Conservation (phyloP, 2,888 invertebrate species). For the Melieria picta region DNA sequence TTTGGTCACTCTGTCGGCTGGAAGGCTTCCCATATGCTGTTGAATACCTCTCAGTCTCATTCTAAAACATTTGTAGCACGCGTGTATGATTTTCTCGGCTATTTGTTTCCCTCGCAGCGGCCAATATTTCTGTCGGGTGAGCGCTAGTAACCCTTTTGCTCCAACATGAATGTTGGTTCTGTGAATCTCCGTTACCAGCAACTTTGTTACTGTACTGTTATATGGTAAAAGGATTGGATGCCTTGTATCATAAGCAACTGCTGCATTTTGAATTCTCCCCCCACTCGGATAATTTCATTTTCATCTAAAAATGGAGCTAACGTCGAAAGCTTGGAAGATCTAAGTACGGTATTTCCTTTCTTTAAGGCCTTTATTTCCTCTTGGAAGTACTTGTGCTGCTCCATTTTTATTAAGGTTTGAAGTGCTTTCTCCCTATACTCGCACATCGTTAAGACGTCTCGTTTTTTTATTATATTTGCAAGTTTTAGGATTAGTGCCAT, state of each 20-base stretch:
- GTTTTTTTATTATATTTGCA: constrained; percentile 5
- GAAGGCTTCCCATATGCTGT: too few species aligned
- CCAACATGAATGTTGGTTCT: too few species aligned
- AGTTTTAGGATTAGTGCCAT: neutral
- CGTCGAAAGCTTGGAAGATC: neutral
- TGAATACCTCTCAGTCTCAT: too few species aligned
- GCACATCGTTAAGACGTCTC: neutral
- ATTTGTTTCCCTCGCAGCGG: too few species aligned
- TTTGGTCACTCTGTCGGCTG: too few species aligned
- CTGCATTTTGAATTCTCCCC: constrained; percentile 10
- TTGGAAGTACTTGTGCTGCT: constrained; percentile 1
- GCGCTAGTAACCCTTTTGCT: too few species aligned
- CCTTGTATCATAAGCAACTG: constrained; percentile 6
- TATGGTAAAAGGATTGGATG: neutral
- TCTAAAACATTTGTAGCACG: too few species aligned
- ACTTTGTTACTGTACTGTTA: too few species aligned
- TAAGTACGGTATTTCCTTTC: constrained; percentile 1
- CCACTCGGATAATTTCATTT: constrained; percentile 20
- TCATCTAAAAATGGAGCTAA: constrained; percentile 8
- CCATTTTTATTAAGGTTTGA: neutral
- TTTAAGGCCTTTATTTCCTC: neutral
- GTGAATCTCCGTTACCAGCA: too few species aligned
- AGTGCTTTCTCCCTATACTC: too few species aligned
- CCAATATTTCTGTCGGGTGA: too few species aligned
- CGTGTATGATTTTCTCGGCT: too few species aligned